Evolutionary conservation across 64 coral and sea anemone species (phyloP), one percentile per base, ranked within the genome.

Genomic region (Montipora efflorescens): DNA sequence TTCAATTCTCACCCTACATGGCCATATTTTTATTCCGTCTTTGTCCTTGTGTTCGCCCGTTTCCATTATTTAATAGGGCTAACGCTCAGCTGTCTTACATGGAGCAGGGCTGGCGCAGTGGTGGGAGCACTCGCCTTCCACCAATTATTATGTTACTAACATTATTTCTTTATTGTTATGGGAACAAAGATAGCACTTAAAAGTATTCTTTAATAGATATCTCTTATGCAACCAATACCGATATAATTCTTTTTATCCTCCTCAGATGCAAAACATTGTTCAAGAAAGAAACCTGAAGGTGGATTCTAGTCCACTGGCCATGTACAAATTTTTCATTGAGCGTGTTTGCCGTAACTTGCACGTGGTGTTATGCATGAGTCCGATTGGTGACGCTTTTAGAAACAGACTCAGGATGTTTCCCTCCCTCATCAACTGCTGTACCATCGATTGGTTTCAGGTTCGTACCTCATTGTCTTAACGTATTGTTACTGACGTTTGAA

Each of bases 371-470:
- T 67, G 95, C 6, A 96, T 99, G 97, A 99, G 97, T 82, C 97
- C 97, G 13, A 99, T 99, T 28, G 97, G 97, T 28, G 97, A 96
- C 51, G 91, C 97, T 11, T 99, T 99, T 58, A 93, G 97, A 14
- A 99, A 99, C 87, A 87, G 97, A 48, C 89, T 99, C 13, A 89
- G 97, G 16, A 99, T 94, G 92, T 99, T 99, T 62, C 97, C 97
- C 0, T 99, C 97, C 3, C 84, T 99, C 19, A 99, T 99, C 55
- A 99, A 99, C 76, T 99, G 97, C 64, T 99, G 97, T 46, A 99
- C 97, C 1, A 99, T 99, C 76, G 97, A 99, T 64, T 99, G 97
- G 97, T 99, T 99, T 70, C 97, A 99, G 94, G 97, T 94, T 48
- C 67, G 16, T 5, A 18, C 58, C 52, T 5, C 12, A 15, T 14